Evolutionary conservation across 2,888 invertebrate species (phyloP).

Genomic region (Mimumesa dahlbomi): DNA sequence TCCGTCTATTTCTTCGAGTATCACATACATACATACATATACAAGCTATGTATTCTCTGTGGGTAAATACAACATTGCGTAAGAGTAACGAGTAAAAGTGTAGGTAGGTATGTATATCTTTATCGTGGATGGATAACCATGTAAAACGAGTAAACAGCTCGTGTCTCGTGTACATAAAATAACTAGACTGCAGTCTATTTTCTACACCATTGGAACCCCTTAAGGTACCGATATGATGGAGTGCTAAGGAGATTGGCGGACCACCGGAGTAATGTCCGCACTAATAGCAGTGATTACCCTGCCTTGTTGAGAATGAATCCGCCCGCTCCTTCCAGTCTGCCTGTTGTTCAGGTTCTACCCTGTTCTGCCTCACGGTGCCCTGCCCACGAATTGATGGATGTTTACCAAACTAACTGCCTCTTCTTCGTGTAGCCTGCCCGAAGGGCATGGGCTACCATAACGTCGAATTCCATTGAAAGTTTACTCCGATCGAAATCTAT

Average conservation of each 20-base stretch:
- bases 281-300: constrained; percentile 84
- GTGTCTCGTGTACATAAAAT: not conserved
- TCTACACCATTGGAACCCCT: constrained; percentile 40
- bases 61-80: no score
- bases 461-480: constrained; percentile 52
- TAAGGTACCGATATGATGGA: constrained; percentile 71
- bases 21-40: no score
- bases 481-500: constrained; percentile 38
- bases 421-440: constrained; percentile 51
- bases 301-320: constrained; percentile 76
- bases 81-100: not conserved
- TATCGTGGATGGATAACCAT: not conserved
- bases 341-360: constrained; percentile 55
- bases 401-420: constrained; percentile 74
- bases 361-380: constrained; percentile 51
- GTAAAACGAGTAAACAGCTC: not conserved
- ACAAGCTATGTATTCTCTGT: no score
- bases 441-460: constrained; percentile 61
- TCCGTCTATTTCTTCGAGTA: no score
- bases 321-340: constrained; percentile 70
- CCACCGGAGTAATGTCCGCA: constrained; percentile 82
- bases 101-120: not conserved
- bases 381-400: constrained; percentile 78
- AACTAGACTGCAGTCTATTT: constrained; percentile 37
- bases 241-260: constrained; percentile 79